Conservation (phyloP, 2,113 vertebrate genomes). For the Cavia aperea region DNA sequence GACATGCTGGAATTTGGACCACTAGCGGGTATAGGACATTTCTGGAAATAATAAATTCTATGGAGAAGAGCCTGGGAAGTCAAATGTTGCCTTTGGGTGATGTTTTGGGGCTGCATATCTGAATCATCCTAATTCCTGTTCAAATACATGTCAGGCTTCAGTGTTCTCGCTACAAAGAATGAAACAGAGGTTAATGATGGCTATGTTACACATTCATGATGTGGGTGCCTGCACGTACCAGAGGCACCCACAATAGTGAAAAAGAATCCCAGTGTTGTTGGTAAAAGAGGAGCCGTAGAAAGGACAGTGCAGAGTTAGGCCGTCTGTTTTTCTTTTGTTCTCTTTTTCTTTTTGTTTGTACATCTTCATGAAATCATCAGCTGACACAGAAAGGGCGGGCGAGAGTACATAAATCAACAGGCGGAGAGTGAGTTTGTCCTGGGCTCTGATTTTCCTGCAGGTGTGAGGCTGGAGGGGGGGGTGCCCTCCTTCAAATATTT, state of each 20-base stretch:
- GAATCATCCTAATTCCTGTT: background rate
- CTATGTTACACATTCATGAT: background rate
- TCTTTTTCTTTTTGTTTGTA: background rate
- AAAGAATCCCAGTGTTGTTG: background rate
- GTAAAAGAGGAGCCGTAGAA: background rate
- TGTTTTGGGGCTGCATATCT: accelerated
- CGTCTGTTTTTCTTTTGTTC: background rate
- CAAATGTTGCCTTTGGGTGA: too few species aligned
- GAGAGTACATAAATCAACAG: accelerated
- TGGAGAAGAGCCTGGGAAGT: background rate
- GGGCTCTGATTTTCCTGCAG: background rate
- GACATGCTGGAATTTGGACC: background rate
- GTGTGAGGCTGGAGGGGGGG: too few species aligned
- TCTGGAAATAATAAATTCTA: background rate
- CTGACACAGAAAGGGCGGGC: background rate
- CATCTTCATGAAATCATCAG: background rate
- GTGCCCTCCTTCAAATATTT: accelerated
- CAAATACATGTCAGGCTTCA: background rate
- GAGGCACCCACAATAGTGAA: background rate
- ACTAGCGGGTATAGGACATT: background rate
- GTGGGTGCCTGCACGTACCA: background rate
- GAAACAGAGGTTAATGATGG: accelerated
- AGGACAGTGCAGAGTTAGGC: background rate
- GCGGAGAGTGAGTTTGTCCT: too few species aligned
- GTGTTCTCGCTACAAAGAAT: background rate